These are phyloP conservation scores for Tympanuchus pallidicinctus DNA, from an alignment of 2,113 vertebrate genomes.

Conservation along the genomic window DNA sequence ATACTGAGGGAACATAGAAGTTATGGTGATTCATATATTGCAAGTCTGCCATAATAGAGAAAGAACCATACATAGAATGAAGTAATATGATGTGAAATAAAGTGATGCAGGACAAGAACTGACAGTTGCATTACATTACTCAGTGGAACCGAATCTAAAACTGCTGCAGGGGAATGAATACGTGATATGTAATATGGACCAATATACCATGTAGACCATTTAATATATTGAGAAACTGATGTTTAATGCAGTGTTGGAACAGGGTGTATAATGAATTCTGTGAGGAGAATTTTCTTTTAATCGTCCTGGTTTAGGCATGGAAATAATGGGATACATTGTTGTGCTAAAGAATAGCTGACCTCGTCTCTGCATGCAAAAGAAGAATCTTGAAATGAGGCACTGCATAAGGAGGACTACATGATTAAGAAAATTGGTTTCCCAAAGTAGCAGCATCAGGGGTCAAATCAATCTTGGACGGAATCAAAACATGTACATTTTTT, in stretches of 20 bases:
- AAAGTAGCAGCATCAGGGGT: slow-evolving; percentile 52
- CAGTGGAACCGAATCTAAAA: slow-evolving; percentile 28
- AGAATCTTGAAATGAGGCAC: slow-evolving; percentile 66
- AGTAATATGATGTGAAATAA: slow-evolving; percentile 56
- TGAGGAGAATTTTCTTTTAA: background rate
- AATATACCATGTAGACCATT: slow-evolving; percentile 42
- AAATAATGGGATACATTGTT: slow-evolving; percentile 26
- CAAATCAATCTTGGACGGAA: slow-evolving; percentile 70
- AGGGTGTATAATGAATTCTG: background rate
- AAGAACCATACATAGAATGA: slow-evolving; percentile 1
- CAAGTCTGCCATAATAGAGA: slow-evolving; percentile 17
- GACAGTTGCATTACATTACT: slow-evolving; percentile 51
- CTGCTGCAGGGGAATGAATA: slow-evolving; percentile 20
- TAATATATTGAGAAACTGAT: slow-evolving; percentile 35
- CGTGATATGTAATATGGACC: slow-evolving; percentile 11
- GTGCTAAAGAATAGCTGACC: slow-evolving; percentile 56
- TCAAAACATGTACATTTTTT: slow-evolving; percentile 46
- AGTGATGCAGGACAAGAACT: slow-evolving; percentile 16
- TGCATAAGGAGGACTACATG: slow-evolving; percentile 56
- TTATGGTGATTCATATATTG: slow-evolving; percentile 39
- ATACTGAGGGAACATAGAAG: background rate
- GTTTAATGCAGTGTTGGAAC: slow-evolving; percentile 27
- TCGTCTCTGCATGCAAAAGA: slow-evolving; percentile 30
- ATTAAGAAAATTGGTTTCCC: slow-evolving; percentile 64
- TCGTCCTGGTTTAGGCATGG: slow-evolving; percentile 10